Conservation (phyloP, 1,140 invertebrate species). For the Conus betulinus region DNA sequence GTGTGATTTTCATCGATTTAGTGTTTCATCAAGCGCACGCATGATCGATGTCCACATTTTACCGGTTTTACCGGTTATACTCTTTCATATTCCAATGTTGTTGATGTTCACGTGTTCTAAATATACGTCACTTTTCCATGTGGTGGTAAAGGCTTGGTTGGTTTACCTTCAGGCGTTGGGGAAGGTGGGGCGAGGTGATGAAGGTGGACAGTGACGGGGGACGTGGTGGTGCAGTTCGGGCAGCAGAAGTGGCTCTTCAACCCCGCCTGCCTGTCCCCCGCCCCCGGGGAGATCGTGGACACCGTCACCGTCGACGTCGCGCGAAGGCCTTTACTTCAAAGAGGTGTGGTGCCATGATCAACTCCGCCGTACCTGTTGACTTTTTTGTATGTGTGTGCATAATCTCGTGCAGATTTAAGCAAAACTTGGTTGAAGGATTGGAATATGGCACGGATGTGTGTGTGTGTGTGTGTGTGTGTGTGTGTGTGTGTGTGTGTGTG, state of each 20-base stretch:
- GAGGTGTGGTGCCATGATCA: background rate
- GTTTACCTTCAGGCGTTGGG: background rate
- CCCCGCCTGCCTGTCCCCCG: slow-evolving; percentile 46
- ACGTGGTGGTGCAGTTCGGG: slow-evolving; percentile 54
- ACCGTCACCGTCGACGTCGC: background rate
- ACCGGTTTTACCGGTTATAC: too few species aligned
- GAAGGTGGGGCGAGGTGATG: slow-evolving; percentile 53
- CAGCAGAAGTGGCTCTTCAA: slow-evolving; percentile 57
- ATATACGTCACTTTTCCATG: too few species aligned
- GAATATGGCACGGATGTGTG: background rate
- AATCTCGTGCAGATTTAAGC: too few species aligned
- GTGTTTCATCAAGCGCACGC: too few species aligned
- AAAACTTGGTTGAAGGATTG: too few species aligned
- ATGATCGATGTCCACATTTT: too few species aligned
- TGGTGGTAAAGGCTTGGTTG: too few species aligned
- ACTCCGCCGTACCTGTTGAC: background rate
- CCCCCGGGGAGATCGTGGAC: slow-evolving; percentile 28
- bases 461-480: slow-evolving; percentile 10
- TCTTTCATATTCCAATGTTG: too few species aligned
- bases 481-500: background rate
- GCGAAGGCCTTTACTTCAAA: background rate
- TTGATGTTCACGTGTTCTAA: too few species aligned
- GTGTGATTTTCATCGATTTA: too few species aligned
- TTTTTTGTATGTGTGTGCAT: background rate
- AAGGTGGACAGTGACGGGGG: slow-evolving; percentile 65